phyloP scores from a whole-genome alignment of 2,797 vertebrate species.

The Semaprochilodus insignis region DNA sequence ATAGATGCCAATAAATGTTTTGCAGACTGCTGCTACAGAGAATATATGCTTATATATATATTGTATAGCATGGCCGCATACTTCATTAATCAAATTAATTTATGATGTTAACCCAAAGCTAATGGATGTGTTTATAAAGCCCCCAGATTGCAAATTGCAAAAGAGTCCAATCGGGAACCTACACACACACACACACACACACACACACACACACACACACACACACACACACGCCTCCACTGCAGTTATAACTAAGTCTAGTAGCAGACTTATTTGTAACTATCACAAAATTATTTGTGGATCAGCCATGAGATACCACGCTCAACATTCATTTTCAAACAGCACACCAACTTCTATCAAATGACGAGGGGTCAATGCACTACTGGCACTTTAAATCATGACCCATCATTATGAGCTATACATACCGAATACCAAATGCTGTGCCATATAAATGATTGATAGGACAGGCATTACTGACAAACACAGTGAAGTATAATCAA shows the following conservation, averaged over 20 bases:
- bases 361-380: neutral
- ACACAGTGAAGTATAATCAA: slow-evolving; percentile 1
- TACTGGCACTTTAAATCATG: neutral
- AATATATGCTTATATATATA: neutral
- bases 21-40: too few relatives aligned
- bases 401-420: neutral
- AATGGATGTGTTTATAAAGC: neutral
- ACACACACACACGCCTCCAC: neutral
- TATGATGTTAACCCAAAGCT: slow-evolving; percentile 7
- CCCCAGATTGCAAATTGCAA: too few relatives aligned
- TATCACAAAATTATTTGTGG: neutral
- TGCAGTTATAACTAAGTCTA: too few relatives aligned
- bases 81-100: slow-evolving; percentile 11
- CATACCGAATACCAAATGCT: neutral
- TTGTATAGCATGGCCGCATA: slow-evolving; percentile 3
- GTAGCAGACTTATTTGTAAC: neutral
- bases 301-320: neutral
- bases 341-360: neutral
- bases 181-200: neutral
- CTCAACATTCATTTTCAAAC: neutral
- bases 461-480: neutral
- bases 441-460: neutral
- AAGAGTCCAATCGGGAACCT: neutral
- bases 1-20: too few relatives aligned
- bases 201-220: neutral